Base-by-base conservation (phyloP, 2,113 vertebrate species). In the Megaptera novaeangliae region DNA sequence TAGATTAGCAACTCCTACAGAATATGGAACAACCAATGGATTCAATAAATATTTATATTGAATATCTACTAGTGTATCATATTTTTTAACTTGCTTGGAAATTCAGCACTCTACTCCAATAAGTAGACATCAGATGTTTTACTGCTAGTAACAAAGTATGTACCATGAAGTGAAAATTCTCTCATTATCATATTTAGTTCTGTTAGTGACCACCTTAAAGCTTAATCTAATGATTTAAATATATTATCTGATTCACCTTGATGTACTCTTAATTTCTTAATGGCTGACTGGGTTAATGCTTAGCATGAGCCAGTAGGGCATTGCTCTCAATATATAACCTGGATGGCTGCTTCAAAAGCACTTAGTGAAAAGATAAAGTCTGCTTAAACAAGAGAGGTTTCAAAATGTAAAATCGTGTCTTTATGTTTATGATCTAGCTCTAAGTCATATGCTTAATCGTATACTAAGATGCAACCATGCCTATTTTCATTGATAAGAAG, bases 31-130 rank as follows among this genome's bases (percentile, higher is more conserved):
- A 88, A 72, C 3, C 66, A 82, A 82, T 82, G 1, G 1, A 74
- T 49, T 77, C 39, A 95, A 82, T 52, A 81, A 49, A 89, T 66
- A 88, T 93, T 88, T 91, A 91, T 55, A 27, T 52, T 61, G 23
- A 86, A 39, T 93, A 85, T 44, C 46, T 85, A 17, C 5, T n/a
- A 52, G 34, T 12, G 4, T 66, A 49, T 75, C 14, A 49, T 59
- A 74, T 71, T 89, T 66, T 93, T 96, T 81, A 66, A 75, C 25
- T 93, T 92, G 13, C 49, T 92, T 95, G 34, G n/a, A 68, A 36
- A 75, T 68, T 61, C 3, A 61, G 44, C 3, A 64, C 17, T 71
- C 55, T 75, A 78, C 0, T 2, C 3, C 41, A 78, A 14, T 72
- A n/a, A 94, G 4, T 46, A 88, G 2, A 7, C 68, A 0, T 77